phyloP scores from a whole-genome alignment of 2,113 vertebrate genomes.

The Cinclus cinclus region DNA sequence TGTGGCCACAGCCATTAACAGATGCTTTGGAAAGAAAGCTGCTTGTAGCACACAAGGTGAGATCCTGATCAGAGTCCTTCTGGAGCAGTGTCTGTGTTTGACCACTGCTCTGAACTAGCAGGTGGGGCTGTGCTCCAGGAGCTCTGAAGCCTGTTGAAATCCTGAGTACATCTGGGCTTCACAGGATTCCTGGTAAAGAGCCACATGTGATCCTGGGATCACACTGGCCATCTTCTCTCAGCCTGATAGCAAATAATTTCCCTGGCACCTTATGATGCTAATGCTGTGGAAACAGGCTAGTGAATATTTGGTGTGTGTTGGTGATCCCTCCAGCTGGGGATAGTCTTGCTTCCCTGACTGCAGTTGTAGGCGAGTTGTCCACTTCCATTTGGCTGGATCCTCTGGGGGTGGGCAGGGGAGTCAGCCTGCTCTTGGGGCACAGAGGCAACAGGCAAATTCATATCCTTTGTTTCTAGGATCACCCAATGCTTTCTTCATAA shows the following conservation, averaged over 20 bases:
- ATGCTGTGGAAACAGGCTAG: not conserved
- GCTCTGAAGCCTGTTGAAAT: not conserved
- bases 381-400: not conserved
- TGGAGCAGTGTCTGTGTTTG: not conserved
- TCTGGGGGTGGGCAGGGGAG: accelerated
- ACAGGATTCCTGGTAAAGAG: not conserved
- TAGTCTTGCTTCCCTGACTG: not conserved
- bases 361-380: not conserved
- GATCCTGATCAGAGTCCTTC: not conserved
- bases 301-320: not conserved
- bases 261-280: not conserved
- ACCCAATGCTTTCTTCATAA: not conserved
- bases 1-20: not conserved
- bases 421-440: not conserved
- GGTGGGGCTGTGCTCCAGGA: not conserved
- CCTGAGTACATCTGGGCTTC: not conserved
- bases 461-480: not conserved
- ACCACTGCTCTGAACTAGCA: not conserved
- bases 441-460: not conserved
- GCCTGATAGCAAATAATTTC: not conserved
- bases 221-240: not conserved
- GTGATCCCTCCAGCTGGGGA: not conserved
- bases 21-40: not conserved
- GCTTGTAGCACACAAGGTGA: not conserved
- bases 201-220: not conserved